phyloP scores from a whole-genome alignment of 2,888 invertebrate genomes.

The Noctua janthina region DNA sequence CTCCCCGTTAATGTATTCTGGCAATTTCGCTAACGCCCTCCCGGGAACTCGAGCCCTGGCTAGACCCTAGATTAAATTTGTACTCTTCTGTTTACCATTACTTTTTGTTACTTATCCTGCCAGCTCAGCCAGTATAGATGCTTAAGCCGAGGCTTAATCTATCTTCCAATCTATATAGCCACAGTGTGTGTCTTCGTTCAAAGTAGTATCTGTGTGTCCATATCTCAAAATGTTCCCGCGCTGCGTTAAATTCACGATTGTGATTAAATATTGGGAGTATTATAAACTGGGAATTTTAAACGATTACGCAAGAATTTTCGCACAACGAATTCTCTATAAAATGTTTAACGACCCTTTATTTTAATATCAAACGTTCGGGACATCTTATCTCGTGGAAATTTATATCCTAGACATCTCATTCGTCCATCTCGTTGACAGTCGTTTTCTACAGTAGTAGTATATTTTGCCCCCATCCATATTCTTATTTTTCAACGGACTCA shows the following conservation, averaged over 20 bases:
- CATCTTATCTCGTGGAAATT: background rate
- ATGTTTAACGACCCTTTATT: conserved; percentile 30
- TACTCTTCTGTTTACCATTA: conserved; percentile 82
- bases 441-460: background rate
- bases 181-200: conserved; percentile 34
- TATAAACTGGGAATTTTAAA: conserved; percentile 27
- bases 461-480: background rate
- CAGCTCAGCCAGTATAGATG: conserved; percentile 63
- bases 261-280: conserved; percentile 43
- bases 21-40: conserved; percentile 82
- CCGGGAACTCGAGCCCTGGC: conserved; percentile 75
- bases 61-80: conserved; percentile 85
- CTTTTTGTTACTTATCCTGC: conserved; percentile 77
- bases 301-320: conserved; percentile 40
- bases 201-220: conserved; percentile 17
- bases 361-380: conserved; percentile 23
- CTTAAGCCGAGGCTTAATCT: conserved; percentile 57
- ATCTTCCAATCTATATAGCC: conserved; percentile 45
- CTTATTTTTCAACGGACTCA: conserved; percentile 12
- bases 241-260: conserved; percentile 22
- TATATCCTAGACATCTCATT: conserved; percentile 7
- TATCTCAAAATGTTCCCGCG: conserved; percentile 30
- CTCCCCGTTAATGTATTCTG: conserved; percentile 86
- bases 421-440: background rate
- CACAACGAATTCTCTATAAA: conserved; percentile 22